These are phyloP conservation scores for Montipora capitata DNA, from an alignment of 92 coral and sea anemone species.

Conservation along the genomic window DNA sequence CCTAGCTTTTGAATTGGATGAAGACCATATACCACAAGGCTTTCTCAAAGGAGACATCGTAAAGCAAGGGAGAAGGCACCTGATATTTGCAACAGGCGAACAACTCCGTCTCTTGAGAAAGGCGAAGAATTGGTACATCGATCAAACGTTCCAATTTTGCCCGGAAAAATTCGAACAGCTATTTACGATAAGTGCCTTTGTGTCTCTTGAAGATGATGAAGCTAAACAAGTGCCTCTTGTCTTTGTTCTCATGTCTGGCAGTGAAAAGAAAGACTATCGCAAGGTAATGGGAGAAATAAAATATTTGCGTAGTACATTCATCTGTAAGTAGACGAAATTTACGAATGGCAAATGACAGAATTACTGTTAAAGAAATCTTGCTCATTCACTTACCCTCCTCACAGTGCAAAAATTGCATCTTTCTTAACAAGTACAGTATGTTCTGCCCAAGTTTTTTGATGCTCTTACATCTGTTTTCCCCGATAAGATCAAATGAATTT, in stretches of 20 bases:
- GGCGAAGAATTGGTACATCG: slow-evolving; percentile 44
- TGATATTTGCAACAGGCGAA: slow-evolving; percentile 38
- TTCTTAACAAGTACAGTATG: too few relatives aligned
- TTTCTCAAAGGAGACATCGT: slow-evolving; percentile 11
- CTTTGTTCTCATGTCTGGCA: slow-evolving; percentile 17
- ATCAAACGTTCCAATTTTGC: slow-evolving; percentile 22
- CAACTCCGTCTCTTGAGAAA: neutral
- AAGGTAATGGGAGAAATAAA: neutral
- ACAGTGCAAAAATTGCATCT: too few relatives aligned
- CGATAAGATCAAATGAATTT: too few relatives aligned
- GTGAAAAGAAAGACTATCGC: slow-evolving; percentile 19
- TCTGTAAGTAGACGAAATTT: too few relatives aligned
- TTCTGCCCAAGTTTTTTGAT: too few relatives aligned
- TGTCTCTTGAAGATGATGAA: neutral
- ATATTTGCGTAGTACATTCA: too few relatives aligned
- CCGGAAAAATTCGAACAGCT: slow-evolving; percentile 10
- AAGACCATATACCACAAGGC: slow-evolving; percentile 24
- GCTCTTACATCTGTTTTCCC: too few relatives aligned
- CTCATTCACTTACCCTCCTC: too few relatives aligned
- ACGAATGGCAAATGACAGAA: too few relatives aligned
- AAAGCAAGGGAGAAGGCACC: slow-evolving; percentile 33
- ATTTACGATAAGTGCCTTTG: slow-evolving; percentile 22
- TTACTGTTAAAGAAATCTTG: too few relatives aligned
- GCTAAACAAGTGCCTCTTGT: slow-evolving; percentile 34
- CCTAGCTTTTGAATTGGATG: slow-evolving; percentile 4